A percentile compares a stretch with the other conserved stretches of the same genome.
Conservation (phyloP, 2,888 invertebrate genomes). For the Chrysolina haemoptera region DNA sequence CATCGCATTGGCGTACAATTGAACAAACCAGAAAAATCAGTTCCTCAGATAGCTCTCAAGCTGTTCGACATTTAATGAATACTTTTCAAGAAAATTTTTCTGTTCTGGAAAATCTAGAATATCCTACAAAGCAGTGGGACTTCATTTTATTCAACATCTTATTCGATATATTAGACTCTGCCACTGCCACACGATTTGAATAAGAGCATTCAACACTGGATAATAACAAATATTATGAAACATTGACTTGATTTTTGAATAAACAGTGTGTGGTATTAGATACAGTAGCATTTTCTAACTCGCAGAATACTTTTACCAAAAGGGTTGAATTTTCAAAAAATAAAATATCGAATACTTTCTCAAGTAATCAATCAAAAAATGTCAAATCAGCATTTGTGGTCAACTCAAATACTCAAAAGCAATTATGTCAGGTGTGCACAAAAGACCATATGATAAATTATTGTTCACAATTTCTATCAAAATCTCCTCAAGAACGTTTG, state of each 20-base stretch:
- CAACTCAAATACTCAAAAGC: background rate
- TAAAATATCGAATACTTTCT: background rate
- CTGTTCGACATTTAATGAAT: background rate
- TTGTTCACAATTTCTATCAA: background rate
- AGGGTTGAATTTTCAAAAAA: background rate
- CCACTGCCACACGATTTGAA: too few relatives aligned
- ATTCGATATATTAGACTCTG: too few relatives aligned
- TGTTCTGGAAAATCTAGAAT: background rate
- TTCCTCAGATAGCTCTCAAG: background rate
- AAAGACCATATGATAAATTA: background rate
- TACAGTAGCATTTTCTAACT: slow-evolving; percentile 5
- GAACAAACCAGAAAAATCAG: too few relatives aligned
- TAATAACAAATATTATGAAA: background rate
- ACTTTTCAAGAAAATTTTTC: background rate
- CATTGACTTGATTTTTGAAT: slow-evolving; percentile 9
- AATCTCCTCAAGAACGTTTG: background rate
- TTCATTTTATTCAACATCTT: too few relatives aligned
- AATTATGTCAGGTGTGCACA: background rate
- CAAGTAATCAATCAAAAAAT: background rate
- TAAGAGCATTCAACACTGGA: too few relatives aligned
- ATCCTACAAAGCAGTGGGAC: too few relatives aligned
- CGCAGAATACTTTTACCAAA: background rate
- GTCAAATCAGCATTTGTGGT: background rate
- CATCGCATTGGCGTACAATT: too few relatives aligned
- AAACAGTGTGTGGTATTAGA: slow-evolving; percentile 17